These are phyloP conservation scores for Acipenser ruthenus DNA, from an alignment of 2,797 vertebrate genomes.

Conservation along the genomic window DNA sequence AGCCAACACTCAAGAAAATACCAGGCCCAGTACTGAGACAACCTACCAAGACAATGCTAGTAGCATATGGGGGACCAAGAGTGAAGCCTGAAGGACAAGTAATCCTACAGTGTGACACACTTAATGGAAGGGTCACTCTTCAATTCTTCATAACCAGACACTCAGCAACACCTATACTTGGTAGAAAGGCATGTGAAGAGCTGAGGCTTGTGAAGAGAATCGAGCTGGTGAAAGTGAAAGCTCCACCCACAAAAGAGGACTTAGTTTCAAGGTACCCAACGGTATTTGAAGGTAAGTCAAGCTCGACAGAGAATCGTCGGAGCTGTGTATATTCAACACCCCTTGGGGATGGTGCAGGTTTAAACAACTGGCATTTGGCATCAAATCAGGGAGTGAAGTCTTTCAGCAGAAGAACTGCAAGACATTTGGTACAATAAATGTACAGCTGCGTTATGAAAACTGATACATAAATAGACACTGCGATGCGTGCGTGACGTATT, in stretches of 20 bases:
- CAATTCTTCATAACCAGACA: background rate
- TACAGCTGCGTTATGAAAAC: too few species aligned
- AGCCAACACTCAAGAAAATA: conserved; percentile 9
- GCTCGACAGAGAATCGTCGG: conserved; percentile 12
- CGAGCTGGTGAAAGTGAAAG: background rate
- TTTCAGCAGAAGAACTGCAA: too few species aligned
- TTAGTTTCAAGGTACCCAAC: background rate
- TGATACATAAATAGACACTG: too few species aligned
- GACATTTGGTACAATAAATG: too few species aligned
- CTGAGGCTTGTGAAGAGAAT: background rate
- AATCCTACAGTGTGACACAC: background rate
- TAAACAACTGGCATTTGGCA: too few species aligned
- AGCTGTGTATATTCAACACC: too few species aligned
- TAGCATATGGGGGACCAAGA: background rate
- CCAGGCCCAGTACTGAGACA: background rate
- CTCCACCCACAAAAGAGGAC: background rate
- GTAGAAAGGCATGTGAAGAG: conserved; percentile 7
- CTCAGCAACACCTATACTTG: background rate
- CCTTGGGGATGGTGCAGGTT: too few species aligned
- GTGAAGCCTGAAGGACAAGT: background rate
- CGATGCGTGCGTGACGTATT: too few species aligned
- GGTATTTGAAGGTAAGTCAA: background rate
- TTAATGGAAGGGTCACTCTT: background rate
- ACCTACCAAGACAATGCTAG: conserved; percentile 2
- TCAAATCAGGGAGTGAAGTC: too few species aligned